phyloP scores from a whole-genome alignment of 2,797 vertebrate genomes.

The Platalea minor region DNA sequence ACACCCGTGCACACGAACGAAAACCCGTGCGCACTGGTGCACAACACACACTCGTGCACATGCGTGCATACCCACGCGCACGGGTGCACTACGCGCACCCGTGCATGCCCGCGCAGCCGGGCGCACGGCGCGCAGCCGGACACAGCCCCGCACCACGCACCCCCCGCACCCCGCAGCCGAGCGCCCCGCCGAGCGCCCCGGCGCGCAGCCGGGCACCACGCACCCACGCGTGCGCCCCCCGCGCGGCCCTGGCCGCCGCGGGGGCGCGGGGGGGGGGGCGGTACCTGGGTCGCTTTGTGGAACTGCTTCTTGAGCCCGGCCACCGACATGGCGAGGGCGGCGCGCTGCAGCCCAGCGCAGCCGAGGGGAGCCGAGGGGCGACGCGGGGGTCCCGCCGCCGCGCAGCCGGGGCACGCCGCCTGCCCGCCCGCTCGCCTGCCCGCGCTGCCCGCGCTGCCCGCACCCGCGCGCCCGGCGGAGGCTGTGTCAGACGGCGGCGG shows the following conservation, averaged over 20 bases:
- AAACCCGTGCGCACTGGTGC: not conserved
- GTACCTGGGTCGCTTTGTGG: constrained; percentile 95
- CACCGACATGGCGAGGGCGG: constrained; percentile 5
- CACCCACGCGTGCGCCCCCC: not conserved
- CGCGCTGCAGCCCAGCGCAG: not conserved
- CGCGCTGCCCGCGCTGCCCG: not conserved
- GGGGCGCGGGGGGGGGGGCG: not conserved
- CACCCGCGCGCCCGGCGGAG: not conserved
- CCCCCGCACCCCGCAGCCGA: not conserved
- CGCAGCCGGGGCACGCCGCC: not conserved
- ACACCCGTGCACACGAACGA: not conserved
- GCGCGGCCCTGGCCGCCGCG: not conserved
- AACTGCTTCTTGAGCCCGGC: constrained; percentile 90
- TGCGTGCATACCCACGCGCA: not conserved
- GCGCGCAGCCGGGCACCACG: not conserved
- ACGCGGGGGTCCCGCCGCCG: not conserved
- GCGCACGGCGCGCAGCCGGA: not conserved
- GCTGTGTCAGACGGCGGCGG: not conserved
- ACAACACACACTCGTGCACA: not conserved
- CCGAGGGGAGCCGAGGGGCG: not conserved
- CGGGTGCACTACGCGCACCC: not conserved
- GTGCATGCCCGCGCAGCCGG: not conserved
- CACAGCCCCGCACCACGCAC: not conserved
- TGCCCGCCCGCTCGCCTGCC: too few species aligned
- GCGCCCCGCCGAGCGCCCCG: not conserved